Base-by-base conservation (phyloP, 2,113 vertebrate species). In the Chauna torquata region DNA sequence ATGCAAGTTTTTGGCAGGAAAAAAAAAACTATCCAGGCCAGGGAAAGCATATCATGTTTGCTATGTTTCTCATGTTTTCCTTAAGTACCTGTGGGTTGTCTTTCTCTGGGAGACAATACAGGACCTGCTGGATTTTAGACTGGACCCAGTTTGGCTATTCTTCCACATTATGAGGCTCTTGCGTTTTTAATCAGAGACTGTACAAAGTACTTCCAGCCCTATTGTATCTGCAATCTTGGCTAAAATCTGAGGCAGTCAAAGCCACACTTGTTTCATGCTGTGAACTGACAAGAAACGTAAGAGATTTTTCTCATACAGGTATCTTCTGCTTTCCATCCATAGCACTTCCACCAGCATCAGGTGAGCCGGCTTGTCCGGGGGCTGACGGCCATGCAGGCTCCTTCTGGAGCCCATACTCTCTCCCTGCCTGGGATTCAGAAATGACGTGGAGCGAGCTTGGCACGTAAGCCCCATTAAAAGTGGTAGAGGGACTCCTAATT, bases 341-440 rank as follows among this genome's bases (percentile, higher is more conserved):
- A 57, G 42, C 16, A 18, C 8, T 83, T 71, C 22, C 19, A 27
- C 7, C 0, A 12, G 10, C 9, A 25, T 2, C 4, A 3, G 12
- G 18, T 34, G 42, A 34, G 47, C 27, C 2, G 1, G 18, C 30
- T 64, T 22, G 47, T 71, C 22, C 28, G 18, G 8, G 20, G 23
- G 12, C 45, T 70, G 70, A n/a, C 1, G 11, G 54, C 9, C 6
- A 7, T 0, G 1, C 30, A 5, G 7, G 13, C 32, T 44, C 17
- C 54, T 61, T 50, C 47, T 52, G 44, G 30, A 71, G 23, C 55
- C 1, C 6, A 55, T 30, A 20, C 2, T 1, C 4, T 3, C 12
- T 54, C 52, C 40, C 28, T 47, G 28, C 2, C 54, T 45, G 44
- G 28, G 25, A 66, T 80, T 42, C 61, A 71, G 40, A n/a, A 66